Conservation (phyloP, 2,113 vertebrate species). For the Cyprinodon brontotheroides region DNA sequence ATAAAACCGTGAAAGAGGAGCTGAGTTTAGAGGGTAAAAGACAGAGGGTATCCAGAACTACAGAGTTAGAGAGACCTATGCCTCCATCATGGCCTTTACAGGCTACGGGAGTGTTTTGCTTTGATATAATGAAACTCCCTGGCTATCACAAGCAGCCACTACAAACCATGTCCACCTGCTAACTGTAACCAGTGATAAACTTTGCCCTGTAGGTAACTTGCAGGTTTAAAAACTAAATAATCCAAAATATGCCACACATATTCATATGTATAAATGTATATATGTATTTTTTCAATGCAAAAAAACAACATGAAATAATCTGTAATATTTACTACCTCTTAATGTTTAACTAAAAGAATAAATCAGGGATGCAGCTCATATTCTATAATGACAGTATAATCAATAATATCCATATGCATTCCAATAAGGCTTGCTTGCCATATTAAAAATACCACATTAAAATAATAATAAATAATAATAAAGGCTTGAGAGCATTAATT, state of each 20-base stretch:
- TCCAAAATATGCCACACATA: background rate
- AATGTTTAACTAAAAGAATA: too few species aligned
- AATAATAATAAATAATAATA: background rate
- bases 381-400: background rate
- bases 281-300: too few species aligned
- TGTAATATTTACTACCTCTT: background rate
- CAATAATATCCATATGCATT: too few species aligned
- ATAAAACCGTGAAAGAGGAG: constrained; percentile 27
- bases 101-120: constrained; percentile 49
- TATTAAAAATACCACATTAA: background rate
- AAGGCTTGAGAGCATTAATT: background rate
- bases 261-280: too few species aligned
- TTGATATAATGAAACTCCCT: constrained; percentile 55
- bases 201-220: constrained; percentile 26
- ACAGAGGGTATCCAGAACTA: constrained; percentile 23
- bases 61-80: constrained; percentile 56
- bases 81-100: constrained; percentile 41
- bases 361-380: background rate
- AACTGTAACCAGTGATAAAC: constrained; percentile 41
- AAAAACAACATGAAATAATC: background rate
- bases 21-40: constrained; percentile 31
- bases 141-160: constrained; percentile 39
- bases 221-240: constrained; percentile 31
- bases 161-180: constrained; percentile 44
- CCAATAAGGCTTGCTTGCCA: too few species aligned